Base-by-base conservation (phyloP, 1,140 invertebrate genomes). In the Drosophila pandora region DNA sequence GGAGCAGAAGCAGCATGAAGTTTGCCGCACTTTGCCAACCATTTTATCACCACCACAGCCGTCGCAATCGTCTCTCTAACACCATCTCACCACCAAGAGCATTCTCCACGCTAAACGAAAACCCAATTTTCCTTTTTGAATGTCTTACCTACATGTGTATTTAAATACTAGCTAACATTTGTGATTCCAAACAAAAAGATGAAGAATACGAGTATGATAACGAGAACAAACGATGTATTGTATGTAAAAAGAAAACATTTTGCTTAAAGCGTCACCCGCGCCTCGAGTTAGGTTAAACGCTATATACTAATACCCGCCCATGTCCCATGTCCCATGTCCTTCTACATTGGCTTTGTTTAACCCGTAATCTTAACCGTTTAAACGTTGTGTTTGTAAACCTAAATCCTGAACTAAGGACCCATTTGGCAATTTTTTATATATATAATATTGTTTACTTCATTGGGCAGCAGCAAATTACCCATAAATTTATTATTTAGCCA, bases 131-230 rank as follows among this genome's bases (percentile, higher is more conserved):
- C 65, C 70, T 75, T 82, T 76, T 85, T 85, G 55, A 87, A 87
- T 87, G 79, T 82, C 82, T 87, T 87, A 87, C 82, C 82, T 88
- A 87, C 82, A 87, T 87, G 82, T 87, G 82, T 87, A 87, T 87
- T 87, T 82, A 88, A 87, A 85, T 84, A 87, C 82, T 87, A 87
- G 82, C 82, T 87, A 87, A 87, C 82, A 87, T 87, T 87, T 87
- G 82, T 87, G 82, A 87, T 87, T 87, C 78, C 78, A 87, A 85
- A 78, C 67, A 74, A 67, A 80, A 61, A 69, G 55, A 68, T 22
- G 43, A 74, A 41, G 43, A 74, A 41, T 76, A 54, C 22, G 45
- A 64, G 43, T 59, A 61, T 58, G 55, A 77, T 61, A 56, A 60
- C 41, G 61, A 60, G 50, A 65, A 76, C 72, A 56, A 77, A 70